Evolutionary conservation across 2,797 vertebrate genomes (phyloP), one percentile per base, ranked within the genome.

Genomic region (Amblyraja radiata): DNA sequence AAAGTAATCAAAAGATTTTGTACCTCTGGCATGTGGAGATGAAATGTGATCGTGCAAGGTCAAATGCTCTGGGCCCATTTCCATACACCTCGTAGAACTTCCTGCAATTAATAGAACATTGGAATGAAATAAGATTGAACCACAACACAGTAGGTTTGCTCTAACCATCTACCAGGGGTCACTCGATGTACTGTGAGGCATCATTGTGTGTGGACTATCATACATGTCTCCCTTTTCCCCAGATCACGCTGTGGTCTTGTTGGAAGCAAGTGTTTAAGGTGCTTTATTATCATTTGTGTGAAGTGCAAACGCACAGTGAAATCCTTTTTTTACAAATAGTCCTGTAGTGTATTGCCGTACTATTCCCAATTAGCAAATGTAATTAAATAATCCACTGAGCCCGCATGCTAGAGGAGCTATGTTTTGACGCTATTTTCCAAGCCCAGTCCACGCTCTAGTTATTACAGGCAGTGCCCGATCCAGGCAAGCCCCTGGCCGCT

Each of bases 1-100:
- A 88, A 65, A 16, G 68, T 11, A 9, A 88, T 65, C n/a, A 36
- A 21, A 9, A 11, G 21, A 8, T 71, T 39, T 28, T 32, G 95
- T 95, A 98, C 98, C 96, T 97, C 94, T 99, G 97, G 95, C 97
- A 98, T 0, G 95, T 94, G 10, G 98, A 99, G 80, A 97, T 96
- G 95, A 97, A 98, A 94, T 96, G 96, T 4, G 95, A 77, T 90
- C 95, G 97, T 0, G 95, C 94, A 32, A 99, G 95, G n/a, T 98
- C 96, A 0, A 99, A 96, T 25, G 96, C 91, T 93, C 95, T 96
- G 1, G 96, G 96, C 81, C 98, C 97, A 0, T 65, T 95, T 93
- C 97, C 97, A 93, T 98, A 99, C 21, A 94, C 32, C 90, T 94
- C 94, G 94, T 97, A 99, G 95, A 98, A 99, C 93, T 95, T 98